phyloP scores from a whole-genome alignment of 2,797 vertebrate genomes.

The Hirundo rustica region DNA sequence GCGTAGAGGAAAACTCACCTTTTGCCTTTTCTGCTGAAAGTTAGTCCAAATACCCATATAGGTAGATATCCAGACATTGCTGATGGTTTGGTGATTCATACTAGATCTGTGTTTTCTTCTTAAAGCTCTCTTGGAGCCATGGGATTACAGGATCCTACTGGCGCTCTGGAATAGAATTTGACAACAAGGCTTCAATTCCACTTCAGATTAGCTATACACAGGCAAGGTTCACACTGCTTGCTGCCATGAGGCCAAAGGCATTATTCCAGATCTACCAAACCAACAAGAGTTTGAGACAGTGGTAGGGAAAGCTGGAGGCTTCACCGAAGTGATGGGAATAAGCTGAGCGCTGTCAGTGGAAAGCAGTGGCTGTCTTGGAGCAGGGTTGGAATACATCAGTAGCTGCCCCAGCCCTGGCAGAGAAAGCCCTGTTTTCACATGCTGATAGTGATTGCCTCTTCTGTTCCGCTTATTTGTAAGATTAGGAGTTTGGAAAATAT shows the following conservation, averaged over 20 bases:
- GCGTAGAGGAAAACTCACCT: not conserved
- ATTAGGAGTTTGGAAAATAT: not conserved
- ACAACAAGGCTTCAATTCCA: not conserved
- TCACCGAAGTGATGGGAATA: not conserved
- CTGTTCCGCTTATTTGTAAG: not conserved
- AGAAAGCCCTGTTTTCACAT: not conserved
- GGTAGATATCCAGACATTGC: not conserved
- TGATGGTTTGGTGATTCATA: not conserved
- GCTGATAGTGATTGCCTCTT: not conserved
- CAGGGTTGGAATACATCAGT: not conserved
- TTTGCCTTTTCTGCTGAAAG: not conserved
- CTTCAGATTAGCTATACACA: not conserved
- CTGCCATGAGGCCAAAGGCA: not conserved
- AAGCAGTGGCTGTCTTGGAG: not conserved
- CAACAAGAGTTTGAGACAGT: not conserved
- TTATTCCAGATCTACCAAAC: not conserved
- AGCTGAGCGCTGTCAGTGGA: fast-evolving
- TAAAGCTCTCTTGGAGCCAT: not conserved
- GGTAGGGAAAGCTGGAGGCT: not conserved
- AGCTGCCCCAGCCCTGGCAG: not conserved
- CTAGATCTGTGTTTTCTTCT: not conserved
- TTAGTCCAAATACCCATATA: not conserved
- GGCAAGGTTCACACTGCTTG: not conserved
- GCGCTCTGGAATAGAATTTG: not conserved
- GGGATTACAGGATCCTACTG: not conserved